Percentiles rank a stretch among this genome's conserved stretches.
Conservation (phyloP, 1,140 invertebrate species). For the Solenopsis invicta region DNA sequence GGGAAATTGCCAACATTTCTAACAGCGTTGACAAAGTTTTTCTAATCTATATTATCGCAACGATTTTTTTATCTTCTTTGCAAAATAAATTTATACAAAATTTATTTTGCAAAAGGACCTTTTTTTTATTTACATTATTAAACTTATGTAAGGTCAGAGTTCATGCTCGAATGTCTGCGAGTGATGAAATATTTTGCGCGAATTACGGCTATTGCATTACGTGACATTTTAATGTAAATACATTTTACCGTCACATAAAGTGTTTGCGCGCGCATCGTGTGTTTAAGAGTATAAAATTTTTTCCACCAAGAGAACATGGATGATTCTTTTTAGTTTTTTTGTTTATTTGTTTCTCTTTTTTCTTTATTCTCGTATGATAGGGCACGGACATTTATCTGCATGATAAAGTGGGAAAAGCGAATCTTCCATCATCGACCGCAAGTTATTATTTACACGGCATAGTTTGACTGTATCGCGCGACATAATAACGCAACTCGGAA, state of each 20-base stretch:
- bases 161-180: background rate
- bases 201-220: constrained; percentile 9
- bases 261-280: background rate
- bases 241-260: constrained; percentile 24
- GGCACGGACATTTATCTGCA: background rate
- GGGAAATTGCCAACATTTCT: background rate
- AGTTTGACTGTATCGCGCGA: constrained; percentile 59
- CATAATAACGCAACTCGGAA: constrained; percentile 57
- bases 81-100: background rate
- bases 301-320: background rate
- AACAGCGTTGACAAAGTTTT: background rate
- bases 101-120: background rate
- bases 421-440: constrained; percentile 24
- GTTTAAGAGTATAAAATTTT: background rate
- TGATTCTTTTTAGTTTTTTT: background rate
- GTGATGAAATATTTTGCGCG: constrained; percentile 18
- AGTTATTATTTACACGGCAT: constrained; percentile 52
- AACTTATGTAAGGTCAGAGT: constrained; percentile 34
- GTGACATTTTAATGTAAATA: constrained; percentile 38
- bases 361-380: background rate
- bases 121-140: background rate
- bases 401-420: constrained; percentile 4
- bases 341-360: no score
- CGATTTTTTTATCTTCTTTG: background rate
- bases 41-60: no score